Conservation (phyloP, 2,888 invertebrate species). For the Muscina levida region DNA sequence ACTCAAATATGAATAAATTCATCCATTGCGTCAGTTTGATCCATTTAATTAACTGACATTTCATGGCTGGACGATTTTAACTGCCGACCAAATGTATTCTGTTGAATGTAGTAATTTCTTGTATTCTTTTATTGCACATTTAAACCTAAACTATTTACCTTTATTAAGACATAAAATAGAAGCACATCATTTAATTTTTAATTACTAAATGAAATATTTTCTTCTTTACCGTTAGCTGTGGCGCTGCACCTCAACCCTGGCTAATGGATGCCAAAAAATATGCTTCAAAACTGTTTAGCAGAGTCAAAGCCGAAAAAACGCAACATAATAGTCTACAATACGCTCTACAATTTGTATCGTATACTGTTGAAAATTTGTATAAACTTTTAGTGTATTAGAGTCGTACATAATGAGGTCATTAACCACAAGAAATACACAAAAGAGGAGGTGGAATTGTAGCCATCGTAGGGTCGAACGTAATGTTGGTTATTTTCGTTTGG, state of each 20-base stretch:
- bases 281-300: constrained; percentile 18
- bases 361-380: neutral
- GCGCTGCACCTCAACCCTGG: neutral
- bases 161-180: neutral
- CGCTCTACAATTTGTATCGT: neutral
- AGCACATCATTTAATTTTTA: constrained; percentile 3
- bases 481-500: neutral
- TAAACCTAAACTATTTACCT: neutral
- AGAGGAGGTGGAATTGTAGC: neutral
- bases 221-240: too few species aligned
- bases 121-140: too few species aligned
- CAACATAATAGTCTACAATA: neutral
- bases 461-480: neutral
- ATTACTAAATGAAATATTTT: constrained; percentile 14
- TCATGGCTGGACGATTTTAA: too few species aligned
- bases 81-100: too few species aligned
- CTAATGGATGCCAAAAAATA: constrained; percentile 17
- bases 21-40: too few species aligned
- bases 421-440: neutral
- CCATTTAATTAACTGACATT: too few species aligned
- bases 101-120: too few species aligned
- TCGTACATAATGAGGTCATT: constrained; percentile 12
- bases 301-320: constrained; percentile 8
- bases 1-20: too few species aligned
- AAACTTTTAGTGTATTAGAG: neutral